These are phyloP conservation scores for Sycophila texana DNA, from an alignment of 2,888 invertebrate species.

Conservation along the genomic window DNA sequence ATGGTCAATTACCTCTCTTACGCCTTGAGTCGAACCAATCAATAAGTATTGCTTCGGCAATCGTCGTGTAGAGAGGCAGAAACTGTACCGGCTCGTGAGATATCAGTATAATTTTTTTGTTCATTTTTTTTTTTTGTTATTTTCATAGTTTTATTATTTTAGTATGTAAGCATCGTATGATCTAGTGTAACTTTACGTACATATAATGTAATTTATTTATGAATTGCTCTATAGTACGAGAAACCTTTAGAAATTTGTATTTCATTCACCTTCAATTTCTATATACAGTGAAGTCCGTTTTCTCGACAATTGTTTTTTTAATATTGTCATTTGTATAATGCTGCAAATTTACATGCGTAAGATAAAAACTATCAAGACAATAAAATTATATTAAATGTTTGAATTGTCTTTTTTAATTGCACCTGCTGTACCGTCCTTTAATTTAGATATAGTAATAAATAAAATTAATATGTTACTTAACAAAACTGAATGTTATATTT, in stretches of 20 bases:
- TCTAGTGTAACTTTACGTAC: slow-evolving; percentile 52
- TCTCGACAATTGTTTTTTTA: slow-evolving; percentile 59
- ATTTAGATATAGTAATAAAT: background rate
- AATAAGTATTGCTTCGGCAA: slow-evolving; percentile 42
- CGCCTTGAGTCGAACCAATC: slow-evolving; percentile 48
- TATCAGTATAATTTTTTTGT: slow-evolving; percentile 52
- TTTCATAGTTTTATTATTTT: slow-evolving; percentile 58
- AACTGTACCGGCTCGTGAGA: slow-evolving; percentile 49
- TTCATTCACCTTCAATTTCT: slow-evolving; percentile 55
- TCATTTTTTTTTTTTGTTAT: slow-evolving; percentile 52
- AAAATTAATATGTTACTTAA: background rate
- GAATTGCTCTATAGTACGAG: slow-evolving; percentile 53
- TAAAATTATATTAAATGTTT: slow-evolving; percentile 73
- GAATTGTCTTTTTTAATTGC: slow-evolving; percentile 22
- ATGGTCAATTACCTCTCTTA: slow-evolving; percentile 57
- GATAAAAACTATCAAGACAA: slow-evolving; percentile 72
- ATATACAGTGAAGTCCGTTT: slow-evolving; percentile 51
- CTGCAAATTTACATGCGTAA: slow-evolving; percentile 67
- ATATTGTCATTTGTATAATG: slow-evolving; percentile 65
- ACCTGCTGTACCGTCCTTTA: background rate
- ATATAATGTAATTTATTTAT: slow-evolving; percentile 62
- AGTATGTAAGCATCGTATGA: slow-evolving; percentile 53
- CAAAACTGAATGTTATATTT: background rate
- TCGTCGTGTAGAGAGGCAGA: slow-evolving; percentile 46
- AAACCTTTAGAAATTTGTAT: slow-evolving; percentile 56